These are phyloP conservation scores for human DNA, from an alignment of 2,113 vertebrate species.

Conservation along the genomic window GRCh38 chr11:17220501-17221000, in stretches of 20 bases:
- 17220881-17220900: not conserved
- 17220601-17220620: no score
- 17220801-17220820: conserved; percentile 10
- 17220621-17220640: no score
- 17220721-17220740: not conserved
- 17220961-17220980: not conserved
- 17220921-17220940: not conserved
- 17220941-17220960: not conserved
- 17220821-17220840: not conserved
- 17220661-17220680: no score
- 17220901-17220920: not conserved
- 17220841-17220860: not conserved
- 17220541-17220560: no score
- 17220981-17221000: not conserved
- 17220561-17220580: no score
- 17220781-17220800: not conserved
- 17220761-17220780: not conserved
- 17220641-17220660: no score
- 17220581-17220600: no score
- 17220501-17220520: no score
- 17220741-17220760: conserved; percentile 4
- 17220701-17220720: conserved; percentile 28
- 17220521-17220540: no score
- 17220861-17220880: not conserved
- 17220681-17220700: not conserved